These are phyloP conservation scores for Peromyscus leucopus DNA, from an alignment of 2,113 vertebrate species.

Conservation along the genomic window DNA sequence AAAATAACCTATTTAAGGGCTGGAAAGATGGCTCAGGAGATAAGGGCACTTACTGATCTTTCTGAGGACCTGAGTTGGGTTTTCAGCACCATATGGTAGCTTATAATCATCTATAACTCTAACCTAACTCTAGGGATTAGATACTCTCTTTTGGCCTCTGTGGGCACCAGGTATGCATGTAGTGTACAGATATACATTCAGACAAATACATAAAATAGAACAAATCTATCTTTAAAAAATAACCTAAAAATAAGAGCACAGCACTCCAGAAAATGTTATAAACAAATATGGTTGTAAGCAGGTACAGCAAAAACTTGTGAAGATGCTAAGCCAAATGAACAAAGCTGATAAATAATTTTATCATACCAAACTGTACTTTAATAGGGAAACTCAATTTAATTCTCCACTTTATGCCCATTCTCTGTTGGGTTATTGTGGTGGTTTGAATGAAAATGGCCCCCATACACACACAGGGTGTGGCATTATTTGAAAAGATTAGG, in stretches of 20 bases:
- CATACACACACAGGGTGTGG: not conserved
- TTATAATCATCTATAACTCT: not conserved
- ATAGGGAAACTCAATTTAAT: not conserved
- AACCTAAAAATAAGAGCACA: slow-evolving; percentile 34
- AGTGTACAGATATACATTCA: not conserved
- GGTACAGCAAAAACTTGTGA: not conserved
- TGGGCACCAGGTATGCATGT: not conserved
- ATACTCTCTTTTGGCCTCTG: not conserved
- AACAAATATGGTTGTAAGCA: not conserved
- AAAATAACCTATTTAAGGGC: not conserved
- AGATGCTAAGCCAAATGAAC: not conserved
- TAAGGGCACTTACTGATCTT: not conserved
- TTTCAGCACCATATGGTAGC: not conserved
- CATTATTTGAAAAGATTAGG: not conserved
- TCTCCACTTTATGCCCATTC: not conserved
- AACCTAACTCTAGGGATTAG: not conserved
- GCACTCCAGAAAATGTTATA: slow-evolving; percentile 36
- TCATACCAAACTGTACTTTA: not conserved
- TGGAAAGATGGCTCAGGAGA: not conserved
- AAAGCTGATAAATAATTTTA: not conserved
- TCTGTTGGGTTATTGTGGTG: not conserved
- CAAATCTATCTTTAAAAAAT: not conserved
- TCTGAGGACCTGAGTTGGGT: not conserved
- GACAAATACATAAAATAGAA: not conserved
- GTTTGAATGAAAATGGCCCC: not conserved